Percentiles rank a stretch among this genome's conserved stretches.
Evolutionary conservation across 2,113 vertebrate species (phyloP).

Genomic region (Danionella cerebrum): DNA sequence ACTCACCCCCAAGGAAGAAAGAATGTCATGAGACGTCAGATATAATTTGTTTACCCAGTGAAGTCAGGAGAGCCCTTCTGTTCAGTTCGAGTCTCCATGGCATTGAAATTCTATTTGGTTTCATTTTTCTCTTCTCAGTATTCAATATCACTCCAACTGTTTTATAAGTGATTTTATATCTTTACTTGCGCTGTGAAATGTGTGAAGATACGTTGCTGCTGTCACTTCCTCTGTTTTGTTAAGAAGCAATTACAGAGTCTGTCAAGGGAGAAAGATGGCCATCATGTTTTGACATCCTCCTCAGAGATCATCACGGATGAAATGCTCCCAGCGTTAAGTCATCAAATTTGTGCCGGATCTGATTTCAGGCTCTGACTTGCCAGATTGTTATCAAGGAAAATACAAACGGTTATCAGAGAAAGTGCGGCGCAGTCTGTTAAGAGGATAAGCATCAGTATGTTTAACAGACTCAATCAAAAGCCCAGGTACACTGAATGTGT

Average conservation of each 20-base stretch:
- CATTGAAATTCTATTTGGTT: not conserved
- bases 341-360: not conserved
- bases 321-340: slow-evolving; percentile 3
- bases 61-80: not conserved
- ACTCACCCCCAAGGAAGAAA: too few relatives aligned
- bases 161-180: slow-evolving; percentile 32
- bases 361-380: slow-evolving; percentile 6
- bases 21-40: slow-evolving; percentile 16
- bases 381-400: slow-evolving; percentile 21
- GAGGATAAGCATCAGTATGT: slow-evolving; percentile 15
- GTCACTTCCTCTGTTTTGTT: not conserved
- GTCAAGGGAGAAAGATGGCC: not conserved
- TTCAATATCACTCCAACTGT: not conserved
- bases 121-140: slow-evolving; percentile 25
- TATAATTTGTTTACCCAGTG: not conserved
- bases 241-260: slow-evolving; percentile 2
- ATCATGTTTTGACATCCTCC: slow-evolving; percentile 16
- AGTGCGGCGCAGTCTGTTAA: not conserved
- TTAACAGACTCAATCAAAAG: slow-evolving; percentile 13
- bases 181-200: not conserved
- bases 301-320: not conserved
- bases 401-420: slow-evolving; percentile 19
- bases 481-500: not conserved
- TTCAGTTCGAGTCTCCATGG: not conserved
- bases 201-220: not conserved